Evolutionary conservation across 2,797 vertebrate genomes (phyloP).

Genomic region (Coregonus ussuriensis): DNA sequence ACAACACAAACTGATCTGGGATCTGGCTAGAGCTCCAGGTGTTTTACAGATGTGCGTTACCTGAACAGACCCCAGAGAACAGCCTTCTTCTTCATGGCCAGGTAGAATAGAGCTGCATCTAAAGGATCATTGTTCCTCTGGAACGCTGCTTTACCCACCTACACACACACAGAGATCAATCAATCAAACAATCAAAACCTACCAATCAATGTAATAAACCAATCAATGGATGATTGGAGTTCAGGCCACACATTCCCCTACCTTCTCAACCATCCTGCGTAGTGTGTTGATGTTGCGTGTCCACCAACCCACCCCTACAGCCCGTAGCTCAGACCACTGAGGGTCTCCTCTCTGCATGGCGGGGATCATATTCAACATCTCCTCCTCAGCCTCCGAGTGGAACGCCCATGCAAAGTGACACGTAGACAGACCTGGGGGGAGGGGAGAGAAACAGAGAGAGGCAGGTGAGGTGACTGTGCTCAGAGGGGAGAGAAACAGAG

Average conservation of each 20-base stretch:
- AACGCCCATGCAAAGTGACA: constrained; percentile 99
- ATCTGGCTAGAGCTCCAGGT: too few relatives aligned
- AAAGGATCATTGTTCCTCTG: constrained; percentile 94
- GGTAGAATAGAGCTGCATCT: constrained; percentile 95
- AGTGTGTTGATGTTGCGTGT: constrained; percentile 97
- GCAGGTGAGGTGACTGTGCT: not conserved
- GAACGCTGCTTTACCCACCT: constrained; percentile 97
- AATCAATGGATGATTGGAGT: too few relatives aligned
- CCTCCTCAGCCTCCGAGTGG: constrained; percentile 97
- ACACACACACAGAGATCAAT: constrained; percentile 21
- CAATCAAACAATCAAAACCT: not conserved
- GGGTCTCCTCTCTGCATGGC: constrained; percentile 97
- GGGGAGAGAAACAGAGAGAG: not conserved
- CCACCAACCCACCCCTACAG: constrained; percentile 97
- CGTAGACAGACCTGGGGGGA: constrained; percentile 87
- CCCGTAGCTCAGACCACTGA: constrained; percentile 95
- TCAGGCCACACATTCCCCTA: constrained; percentile 51
- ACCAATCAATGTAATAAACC: not conserved
- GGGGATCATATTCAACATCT: constrained; percentile 96
- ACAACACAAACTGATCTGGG: not conserved
- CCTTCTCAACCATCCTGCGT: constrained; percentile 96
- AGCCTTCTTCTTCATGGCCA: constrained; percentile 98
- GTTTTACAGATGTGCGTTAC: constrained; percentile 57
- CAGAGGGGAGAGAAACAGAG: not conserved
- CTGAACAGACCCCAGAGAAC: constrained; percentile 98